A percentile compares a stretch with the other conserved stretches of the same genome.
Conservation (phyloP, 2,113 vertebrate genomes). For the Camarhynchus parvulus region DNA sequence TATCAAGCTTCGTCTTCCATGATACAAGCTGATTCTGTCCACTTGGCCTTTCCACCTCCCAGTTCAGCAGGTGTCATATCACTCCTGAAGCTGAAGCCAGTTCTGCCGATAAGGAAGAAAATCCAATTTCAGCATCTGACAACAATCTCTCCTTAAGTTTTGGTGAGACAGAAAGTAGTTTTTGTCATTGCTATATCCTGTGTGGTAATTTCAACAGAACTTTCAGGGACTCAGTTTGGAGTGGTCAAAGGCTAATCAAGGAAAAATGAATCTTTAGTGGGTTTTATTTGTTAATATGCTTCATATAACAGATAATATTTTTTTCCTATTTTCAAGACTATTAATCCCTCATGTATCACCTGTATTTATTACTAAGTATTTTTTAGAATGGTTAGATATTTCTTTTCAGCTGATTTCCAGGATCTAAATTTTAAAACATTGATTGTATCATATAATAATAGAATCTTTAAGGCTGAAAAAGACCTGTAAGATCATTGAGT, state of each 20-base stretch:
- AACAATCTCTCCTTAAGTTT: not conserved
- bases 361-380: not conserved
- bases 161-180: not conserved
- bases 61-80: not conserved
- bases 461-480: not conserved
- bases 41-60: not conserved
- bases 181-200: not conserved
- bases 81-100: not conserved
- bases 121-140: not conserved
- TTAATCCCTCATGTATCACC: not conserved
- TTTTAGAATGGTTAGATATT: not conserved
- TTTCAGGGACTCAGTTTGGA: not conserved
- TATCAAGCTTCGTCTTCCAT: not conserved
- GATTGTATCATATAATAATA: not conserved
- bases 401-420: not conserved
- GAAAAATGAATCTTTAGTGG: not conserved
- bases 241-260: not conserved
- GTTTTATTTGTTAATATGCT: not conserved
- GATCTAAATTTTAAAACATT: not conserved
- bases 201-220: not conserved
- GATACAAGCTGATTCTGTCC: not conserved
- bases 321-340: not conserved
- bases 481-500: not conserved
- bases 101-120: not conserved
- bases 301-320: not conserved